A percentile compares a stretch with the other conserved stretches of the same genome.
Conservation (phyloP, 1,140 invertebrate species). For the Maniola jurtina region DNA sequence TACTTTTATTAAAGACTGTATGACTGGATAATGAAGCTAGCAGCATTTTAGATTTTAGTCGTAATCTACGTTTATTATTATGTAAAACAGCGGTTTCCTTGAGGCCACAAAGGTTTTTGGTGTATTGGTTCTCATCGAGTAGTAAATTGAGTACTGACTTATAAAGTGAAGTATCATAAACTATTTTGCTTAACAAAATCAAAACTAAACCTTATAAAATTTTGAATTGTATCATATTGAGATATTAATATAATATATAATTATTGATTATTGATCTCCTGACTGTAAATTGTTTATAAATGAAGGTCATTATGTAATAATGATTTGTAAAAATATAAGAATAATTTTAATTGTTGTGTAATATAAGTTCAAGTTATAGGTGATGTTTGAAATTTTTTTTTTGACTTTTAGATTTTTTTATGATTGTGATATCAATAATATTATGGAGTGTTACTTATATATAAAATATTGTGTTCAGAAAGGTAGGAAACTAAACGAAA, state of each 20-base stretch:
- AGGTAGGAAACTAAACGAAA: too few relatives aligned
- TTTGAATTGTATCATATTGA: not conserved
- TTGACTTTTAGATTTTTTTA: not conserved
- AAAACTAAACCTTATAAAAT: conserved; percentile 8
- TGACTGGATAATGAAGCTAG: not conserved
- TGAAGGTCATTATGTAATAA: not conserved
- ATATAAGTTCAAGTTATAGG: not conserved
- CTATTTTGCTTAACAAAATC: conserved; percentile 19
- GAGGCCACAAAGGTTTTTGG: conserved; percentile 32
- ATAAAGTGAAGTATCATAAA: conserved; percentile 11
- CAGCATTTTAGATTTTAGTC: not conserved
- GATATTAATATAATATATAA: too few relatives aligned
- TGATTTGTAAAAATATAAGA: not conserved
- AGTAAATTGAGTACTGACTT: conserved; percentile 1
- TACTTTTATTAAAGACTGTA: not conserved
- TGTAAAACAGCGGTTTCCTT: conserved; percentile 27
- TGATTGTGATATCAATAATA: too few relatives aligned
- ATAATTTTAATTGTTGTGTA: not conserved
- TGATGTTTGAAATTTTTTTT: not conserved
- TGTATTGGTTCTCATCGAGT: conserved; percentile 6
- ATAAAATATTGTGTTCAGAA: too few relatives aligned
- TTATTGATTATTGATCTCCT: not conserved
- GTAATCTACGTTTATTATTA: conserved; percentile 6
- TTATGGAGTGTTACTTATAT: too few relatives aligned
- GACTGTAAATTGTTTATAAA: not conserved